Percentiles rank a stretch among this genome's conserved stretches.
Evolutionary conservation across 2,888 invertebrate species (phyloP).

Genomic region (Gisinianus flammeolus): DNA sequence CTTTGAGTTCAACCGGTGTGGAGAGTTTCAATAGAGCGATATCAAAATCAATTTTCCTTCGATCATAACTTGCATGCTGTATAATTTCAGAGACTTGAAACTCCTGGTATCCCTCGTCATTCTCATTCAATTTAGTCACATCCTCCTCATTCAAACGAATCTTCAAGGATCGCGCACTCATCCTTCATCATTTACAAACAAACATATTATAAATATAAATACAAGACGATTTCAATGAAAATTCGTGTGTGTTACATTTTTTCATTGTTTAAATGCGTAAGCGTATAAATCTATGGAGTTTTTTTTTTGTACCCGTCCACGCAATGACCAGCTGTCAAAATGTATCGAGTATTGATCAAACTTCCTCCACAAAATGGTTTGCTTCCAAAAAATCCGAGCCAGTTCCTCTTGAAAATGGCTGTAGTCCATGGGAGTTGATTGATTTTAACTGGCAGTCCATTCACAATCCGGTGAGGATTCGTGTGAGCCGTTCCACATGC

Average conservation of each 20-base stretch:
- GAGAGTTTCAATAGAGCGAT: slow-evolving; percentile 38
- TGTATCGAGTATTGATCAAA: slow-evolving; percentile 48
- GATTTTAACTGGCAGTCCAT: slow-evolving; percentile 47
- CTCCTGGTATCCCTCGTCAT: not conserved
- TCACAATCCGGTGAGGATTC: slow-evolving; percentile 18
- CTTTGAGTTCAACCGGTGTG: slow-evolving; percentile 18
- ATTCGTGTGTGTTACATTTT: no score
- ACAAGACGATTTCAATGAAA: no score
- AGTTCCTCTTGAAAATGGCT: slow-evolving; percentile 45
- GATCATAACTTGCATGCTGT: slow-evolving; percentile 40
- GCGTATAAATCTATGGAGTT: no score
- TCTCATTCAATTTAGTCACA: not conserved
- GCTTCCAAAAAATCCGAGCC: slow-evolving; percentile 46
- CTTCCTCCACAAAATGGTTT: slow-evolving; percentile 43
- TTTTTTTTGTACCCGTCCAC: slow-evolving; percentile 50
- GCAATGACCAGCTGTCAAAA: slow-evolving; percentile 55
- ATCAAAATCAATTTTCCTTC: slow-evolving; percentile 41
- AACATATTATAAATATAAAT: no score
- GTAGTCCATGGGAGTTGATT: slow-evolving; percentile 57
- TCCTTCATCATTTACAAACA: not conserved
- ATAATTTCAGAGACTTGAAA: slow-evolving; percentile 34
- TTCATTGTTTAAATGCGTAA: no score
- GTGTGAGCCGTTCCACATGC: not conserved
- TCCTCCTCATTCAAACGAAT: slow-evolving; percentile 47
- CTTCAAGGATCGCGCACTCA: slow-evolving; percentile 6